Evolutionary conservation across 2,797 vertebrate genomes (phyloP).

Genomic region (Pantherophis alleghaniensis): DNA sequence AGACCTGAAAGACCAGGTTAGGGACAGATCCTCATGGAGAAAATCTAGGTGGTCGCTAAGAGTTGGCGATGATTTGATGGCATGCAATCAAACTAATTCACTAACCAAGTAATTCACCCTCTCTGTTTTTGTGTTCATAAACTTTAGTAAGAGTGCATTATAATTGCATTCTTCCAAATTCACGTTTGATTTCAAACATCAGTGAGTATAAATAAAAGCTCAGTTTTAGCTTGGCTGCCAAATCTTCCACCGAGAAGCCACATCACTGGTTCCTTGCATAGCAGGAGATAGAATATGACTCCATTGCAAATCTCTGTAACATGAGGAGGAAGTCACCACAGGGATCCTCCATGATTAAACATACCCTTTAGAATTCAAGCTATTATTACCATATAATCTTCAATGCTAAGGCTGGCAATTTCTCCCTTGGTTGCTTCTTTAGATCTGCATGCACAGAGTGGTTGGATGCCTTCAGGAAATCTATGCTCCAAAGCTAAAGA

Average conservation of each 20-base stretch:
- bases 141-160: background rate
- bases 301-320: constrained; percentile 1
- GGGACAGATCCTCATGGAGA: background rate
- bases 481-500: constrained; percentile 13
- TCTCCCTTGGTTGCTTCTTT: constrained; percentile 16
- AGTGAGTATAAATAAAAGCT: background rate
- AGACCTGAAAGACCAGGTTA: background rate
- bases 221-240: background rate
- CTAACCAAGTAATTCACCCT: background rate
- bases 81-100: background rate
- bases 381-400: constrained; percentile 11
- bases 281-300: background rate
- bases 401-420: background rate
- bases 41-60: background rate
- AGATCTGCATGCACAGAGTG: constrained; percentile 7
- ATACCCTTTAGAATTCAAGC: background rate
- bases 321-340: background rate
- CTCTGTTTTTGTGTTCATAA: background rate
- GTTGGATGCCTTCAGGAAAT: constrained; percentile 9
- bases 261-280: background rate
- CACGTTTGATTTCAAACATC: background rate
- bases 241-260: background rate
- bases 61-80: background rate
- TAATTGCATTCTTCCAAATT: background rate
- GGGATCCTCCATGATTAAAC: background rate